These are phyloP conservation scores for Myocastor coypus DNA, from an alignment of 2,113 vertebrate species.

Conservation along the genomic window DNA sequence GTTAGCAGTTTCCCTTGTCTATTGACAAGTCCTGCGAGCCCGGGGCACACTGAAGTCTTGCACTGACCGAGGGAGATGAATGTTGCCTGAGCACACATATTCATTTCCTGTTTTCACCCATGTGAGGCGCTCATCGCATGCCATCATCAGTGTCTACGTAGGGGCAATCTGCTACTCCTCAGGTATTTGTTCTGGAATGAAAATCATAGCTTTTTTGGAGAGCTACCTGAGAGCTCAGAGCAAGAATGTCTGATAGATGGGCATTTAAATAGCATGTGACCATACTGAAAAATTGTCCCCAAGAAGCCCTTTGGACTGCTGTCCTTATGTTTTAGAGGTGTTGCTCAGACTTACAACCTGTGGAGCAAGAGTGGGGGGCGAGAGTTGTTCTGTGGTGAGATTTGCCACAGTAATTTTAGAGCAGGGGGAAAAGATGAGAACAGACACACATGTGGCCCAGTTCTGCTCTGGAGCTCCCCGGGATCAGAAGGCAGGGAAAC, in stretches of 20 bases:
- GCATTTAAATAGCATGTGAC: slow-evolving; percentile 22
- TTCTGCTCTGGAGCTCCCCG: slow-evolving; percentile 15
- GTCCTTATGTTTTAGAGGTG: not conserved
- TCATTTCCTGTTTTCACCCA: slow-evolving; percentile 52
- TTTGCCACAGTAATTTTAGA: not conserved
- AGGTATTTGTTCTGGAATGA: slow-evolving; percentile 31
- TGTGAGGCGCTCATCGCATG: slow-evolving; percentile 15
- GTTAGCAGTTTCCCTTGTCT: not conserved
- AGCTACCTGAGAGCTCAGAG: not conserved
- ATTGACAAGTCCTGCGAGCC: not conserved
- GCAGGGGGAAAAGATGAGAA: not conserved
- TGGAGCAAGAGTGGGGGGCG: not conserved
- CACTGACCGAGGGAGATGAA: slow-evolving; percentile 45
- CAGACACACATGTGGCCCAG: no score
- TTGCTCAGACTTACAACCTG: slow-evolving; percentile 18
- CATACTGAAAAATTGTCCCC: slow-evolving; percentile 11
- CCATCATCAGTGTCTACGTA: slow-evolving; percentile 11
- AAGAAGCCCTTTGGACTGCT: slow-evolving; percentile 33
- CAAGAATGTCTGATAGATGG: not conserved
- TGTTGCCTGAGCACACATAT: not conserved
- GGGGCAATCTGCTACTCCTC: not conserved
- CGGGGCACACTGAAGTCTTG: not conserved
- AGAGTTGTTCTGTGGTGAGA: not conserved
- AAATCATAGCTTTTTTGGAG: slow-evolving; percentile 15
- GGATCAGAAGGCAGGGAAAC: not conserved